A percentile compares a stretch with the other conserved stretches of the same genome.
Evolutionary conservation across 1,140 invertebrate genomes (phyloP).

Genomic region (Penaeus japonicus): DNA sequence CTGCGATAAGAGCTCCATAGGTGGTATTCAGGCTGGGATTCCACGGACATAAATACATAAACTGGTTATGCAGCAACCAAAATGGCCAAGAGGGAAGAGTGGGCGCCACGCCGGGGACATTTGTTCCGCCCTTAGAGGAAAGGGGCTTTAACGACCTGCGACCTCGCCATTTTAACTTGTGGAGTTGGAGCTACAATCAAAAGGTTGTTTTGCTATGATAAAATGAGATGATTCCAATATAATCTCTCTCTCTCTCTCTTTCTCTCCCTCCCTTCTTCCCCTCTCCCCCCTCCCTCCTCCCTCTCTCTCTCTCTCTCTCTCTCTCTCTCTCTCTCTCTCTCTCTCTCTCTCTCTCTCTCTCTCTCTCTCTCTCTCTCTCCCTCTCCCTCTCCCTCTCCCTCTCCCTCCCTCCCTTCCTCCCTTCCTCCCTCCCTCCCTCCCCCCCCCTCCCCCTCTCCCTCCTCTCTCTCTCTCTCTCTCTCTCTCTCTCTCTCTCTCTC

Average conservation of each 20-base stretch:
- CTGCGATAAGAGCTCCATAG: too few relatives aligned
- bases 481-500: background rate
- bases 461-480: background rate
- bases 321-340: background rate
- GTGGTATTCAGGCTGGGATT: too few relatives aligned
- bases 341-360: background rate
- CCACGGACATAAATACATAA: too few relatives aligned
- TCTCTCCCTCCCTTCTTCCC: background rate
- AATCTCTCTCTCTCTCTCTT: background rate
- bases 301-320: background rate
- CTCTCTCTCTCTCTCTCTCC: background rate
- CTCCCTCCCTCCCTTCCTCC: background rate
- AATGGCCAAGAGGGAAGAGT: too few relatives aligned
- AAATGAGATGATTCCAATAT: too few relatives aligned
- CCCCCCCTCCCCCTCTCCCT: background rate
- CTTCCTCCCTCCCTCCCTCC: background rate
- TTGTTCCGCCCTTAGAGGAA: too few relatives aligned
- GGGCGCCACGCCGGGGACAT: too few relatives aligned
- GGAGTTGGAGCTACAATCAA: too few relatives aligned
- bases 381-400: background rate
- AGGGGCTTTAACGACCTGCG: too few relatives aligned
- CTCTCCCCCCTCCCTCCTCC: background rate
- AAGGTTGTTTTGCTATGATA: too few relatives aligned
- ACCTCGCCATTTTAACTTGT: too few relatives aligned
- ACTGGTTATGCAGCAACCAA: too few relatives aligned